A percentile compares a stretch with the other conserved stretches of the same genome.
Evolutionary conservation across 2,113 vertebrate species (phyloP).

Genomic region (Ariopsis seemanni): DNA sequence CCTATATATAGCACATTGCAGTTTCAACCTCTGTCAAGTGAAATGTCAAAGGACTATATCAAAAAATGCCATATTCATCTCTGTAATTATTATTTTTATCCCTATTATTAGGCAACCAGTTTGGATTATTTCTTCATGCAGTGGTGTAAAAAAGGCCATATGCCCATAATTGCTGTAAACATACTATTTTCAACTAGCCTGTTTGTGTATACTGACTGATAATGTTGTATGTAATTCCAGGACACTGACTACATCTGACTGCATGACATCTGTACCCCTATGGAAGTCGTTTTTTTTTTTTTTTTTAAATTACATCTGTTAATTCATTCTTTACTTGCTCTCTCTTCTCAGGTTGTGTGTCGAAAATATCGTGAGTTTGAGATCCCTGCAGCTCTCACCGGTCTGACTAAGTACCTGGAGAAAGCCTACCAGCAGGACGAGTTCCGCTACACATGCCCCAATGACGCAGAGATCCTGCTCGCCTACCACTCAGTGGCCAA

Average conservation of each 20-base stretch:
- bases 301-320: background rate
- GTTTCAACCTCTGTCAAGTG: background rate
- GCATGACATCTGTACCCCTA: background rate
- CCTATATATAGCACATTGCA: background rate
- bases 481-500: slow-evolving; percentile 82
- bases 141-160: background rate
- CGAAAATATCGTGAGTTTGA: slow-evolving; percentile 77
- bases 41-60: background rate
- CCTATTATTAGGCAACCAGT: background rate
- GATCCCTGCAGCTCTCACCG: slow-evolving; percentile 76
- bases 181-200: background rate
- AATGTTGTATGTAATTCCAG: background rate
- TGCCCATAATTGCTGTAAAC: background rate
- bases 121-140: background rate
- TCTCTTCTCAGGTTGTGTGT: slow-evolving; percentile 79
- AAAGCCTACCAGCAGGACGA: slow-evolving; percentile 74
- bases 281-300: background rate
- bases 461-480: slow-evolving; percentile 76
- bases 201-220: background rate
- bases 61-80: too few species aligned
- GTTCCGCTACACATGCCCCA: slow-evolving; percentile 86
- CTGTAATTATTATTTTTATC: too few species aligned
- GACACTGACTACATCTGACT: too few species aligned
- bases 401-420: slow-evolving; percentile 78
- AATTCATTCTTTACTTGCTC: background rate